A percentile compares a stretch with the other conserved stretches of the same genome.
phyloP scores from a whole-genome alignment of 2,888 invertebrate genomes.

The Eupithecia subumbrata region DNA sequence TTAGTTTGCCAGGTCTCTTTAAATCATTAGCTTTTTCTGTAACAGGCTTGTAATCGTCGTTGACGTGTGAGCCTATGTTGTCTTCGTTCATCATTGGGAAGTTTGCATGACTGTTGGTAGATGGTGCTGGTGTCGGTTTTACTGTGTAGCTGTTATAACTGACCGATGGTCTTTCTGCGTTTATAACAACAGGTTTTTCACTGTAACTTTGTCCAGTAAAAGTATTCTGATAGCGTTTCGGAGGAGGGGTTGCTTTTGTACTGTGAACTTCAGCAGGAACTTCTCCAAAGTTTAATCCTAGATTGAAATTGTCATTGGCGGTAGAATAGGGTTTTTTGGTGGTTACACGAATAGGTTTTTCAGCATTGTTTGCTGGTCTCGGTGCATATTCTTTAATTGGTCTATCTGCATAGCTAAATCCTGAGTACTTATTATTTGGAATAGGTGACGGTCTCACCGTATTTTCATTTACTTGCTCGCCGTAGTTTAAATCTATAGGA shows the following conservation, averaged over 20 bases:
- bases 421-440: constrained; percentile 10
- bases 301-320: constrained; percentile 8
- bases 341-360: constrained; percentile 18
- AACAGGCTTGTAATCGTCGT: constrained; percentile 55
- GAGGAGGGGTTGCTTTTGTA: constrained; percentile 15
- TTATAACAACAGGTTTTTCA: constrained; percentile 37
- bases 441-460: constrained; percentile 12
- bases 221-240: constrained; percentile 30
- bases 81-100: constrained; percentile 76
- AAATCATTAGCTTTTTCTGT: constrained; percentile 58
- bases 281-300: constrained; percentile 27
- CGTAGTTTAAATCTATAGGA: constrained; percentile 19
- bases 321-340: constrained; percentile 3
- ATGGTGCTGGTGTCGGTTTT: constrained; percentile 52
- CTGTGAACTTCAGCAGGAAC: constrained; percentile 19
- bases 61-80: constrained; percentile 41
- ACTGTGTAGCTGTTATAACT: constrained; percentile 30
- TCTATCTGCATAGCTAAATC: constrained; percentile 12
- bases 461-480: constrained; percentile 18
- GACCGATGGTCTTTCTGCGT: constrained; percentile 22
- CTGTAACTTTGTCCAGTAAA: constrained; percentile 40
- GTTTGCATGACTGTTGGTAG: constrained; percentile 77
- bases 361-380: constrained; percentile 19
- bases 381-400: constrained; percentile 21
- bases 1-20: constrained; percentile 68